phyloP scores from a whole-genome alignment of 2,888 invertebrate species.

The Eumacrocentrus americanus region DNA sequence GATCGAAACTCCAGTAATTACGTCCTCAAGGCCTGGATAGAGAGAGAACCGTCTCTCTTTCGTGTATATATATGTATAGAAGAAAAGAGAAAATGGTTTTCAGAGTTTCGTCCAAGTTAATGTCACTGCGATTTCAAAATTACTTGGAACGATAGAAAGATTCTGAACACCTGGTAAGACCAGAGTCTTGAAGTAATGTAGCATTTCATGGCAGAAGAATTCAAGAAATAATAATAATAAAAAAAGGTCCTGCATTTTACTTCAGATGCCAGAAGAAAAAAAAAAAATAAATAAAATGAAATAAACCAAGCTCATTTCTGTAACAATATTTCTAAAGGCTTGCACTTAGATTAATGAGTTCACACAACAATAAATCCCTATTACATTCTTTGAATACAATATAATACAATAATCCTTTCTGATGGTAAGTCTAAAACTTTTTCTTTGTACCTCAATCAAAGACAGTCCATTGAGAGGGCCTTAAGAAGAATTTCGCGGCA shows the following conservation, averaged over 20 bases:
- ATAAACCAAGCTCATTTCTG: too few relatives aligned
- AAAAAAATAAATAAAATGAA: too few relatives aligned
- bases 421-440: background rate
- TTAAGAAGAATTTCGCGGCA: background rate
- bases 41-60: slow-evolving; percentile 12
- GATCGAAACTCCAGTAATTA: slow-evolving; percentile 30
- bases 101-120: background rate
- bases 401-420: background rate
- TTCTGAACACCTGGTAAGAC: too few relatives aligned
- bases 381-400: background rate
- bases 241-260: too few relatives aligned
- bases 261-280: too few relatives aligned
- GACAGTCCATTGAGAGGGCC: too few relatives aligned
- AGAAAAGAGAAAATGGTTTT: background rate
- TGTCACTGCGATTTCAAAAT: background rate
- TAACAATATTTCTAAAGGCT: too few relatives aligned
- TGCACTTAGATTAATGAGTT: too few relatives aligned
- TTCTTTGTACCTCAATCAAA: background rate
- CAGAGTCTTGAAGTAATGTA: too few relatives aligned
- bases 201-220: too few relatives aligned
- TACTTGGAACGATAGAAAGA: too few relatives aligned
- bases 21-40: slow-evolving; percentile 12
- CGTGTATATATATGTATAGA: background rate
- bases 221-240: too few relatives aligned
- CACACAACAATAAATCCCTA: background rate